Percentiles rank a stretch among this genome's conserved stretches.
phyloP scores from a whole-genome alignment of 2,113 vertebrate species.

The Smithornis capensis region DNA sequence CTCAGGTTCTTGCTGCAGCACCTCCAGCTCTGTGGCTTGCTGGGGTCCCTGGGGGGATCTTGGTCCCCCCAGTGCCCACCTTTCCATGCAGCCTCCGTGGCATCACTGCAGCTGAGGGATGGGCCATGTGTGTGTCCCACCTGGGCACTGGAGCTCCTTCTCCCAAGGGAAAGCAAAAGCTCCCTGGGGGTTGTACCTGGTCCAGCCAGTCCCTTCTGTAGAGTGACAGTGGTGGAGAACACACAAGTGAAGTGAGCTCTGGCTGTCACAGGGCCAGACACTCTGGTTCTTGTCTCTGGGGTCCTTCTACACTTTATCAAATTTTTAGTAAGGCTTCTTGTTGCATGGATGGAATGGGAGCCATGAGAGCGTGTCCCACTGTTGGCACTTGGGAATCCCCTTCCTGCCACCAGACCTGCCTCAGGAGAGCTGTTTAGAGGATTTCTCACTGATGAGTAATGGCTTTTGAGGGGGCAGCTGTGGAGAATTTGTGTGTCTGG shows the following conservation, averaged over 20 bases:
- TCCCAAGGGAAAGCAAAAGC: background rate
- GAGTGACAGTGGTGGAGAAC: background rate
- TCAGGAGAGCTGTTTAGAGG: background rate
- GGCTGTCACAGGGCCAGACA: background rate
- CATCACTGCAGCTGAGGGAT: background rate
- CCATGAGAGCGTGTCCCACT: background rate
- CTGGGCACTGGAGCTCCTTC: background rate
- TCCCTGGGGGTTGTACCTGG: background rate
- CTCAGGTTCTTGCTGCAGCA: background rate
- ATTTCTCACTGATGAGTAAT: background rate
- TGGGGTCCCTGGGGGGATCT: fast-evolving
- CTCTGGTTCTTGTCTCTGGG: background rate
- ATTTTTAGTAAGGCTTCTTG: background rate
- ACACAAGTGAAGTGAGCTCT: fast-evolving
- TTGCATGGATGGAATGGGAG: background rate
- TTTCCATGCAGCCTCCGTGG: background rate
- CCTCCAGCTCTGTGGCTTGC: background rate
- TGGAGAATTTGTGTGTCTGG: background rate
- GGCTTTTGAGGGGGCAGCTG: background rate
- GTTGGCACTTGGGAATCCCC: background rate
- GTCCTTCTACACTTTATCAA: background rate
- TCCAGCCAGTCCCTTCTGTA: fast-evolving
- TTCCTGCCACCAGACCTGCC: background rate
- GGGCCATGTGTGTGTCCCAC: background rate
- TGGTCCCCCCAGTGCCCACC: background rate